Evolutionary conservation across 2,113 vertebrate genomes (phyloP).

Genomic region (Lamprotornis superbus): DNA sequence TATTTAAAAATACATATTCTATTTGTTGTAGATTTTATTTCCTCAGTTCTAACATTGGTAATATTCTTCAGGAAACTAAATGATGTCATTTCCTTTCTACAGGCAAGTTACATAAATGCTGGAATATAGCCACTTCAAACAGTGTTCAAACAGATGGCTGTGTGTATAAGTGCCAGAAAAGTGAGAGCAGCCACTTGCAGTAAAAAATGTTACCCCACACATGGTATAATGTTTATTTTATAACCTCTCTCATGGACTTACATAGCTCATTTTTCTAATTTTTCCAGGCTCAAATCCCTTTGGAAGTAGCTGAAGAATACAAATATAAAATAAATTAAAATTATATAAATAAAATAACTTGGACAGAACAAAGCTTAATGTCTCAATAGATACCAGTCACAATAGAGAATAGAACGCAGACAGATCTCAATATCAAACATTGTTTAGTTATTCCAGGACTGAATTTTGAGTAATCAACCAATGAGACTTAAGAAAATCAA

Average conservation of each 20-base stretch:
- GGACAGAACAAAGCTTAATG: not conserved
- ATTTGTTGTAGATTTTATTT: constrained; percentile 61
- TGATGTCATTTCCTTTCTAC: constrained; percentile 78
- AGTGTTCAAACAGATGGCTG: constrained; percentile 76
- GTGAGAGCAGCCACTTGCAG: constrained; percentile 74
- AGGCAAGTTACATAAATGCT: constrained; percentile 76
- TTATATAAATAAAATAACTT: constrained; percentile 33
- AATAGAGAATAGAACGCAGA: not conserved
- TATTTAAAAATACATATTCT: constrained; percentile 30
- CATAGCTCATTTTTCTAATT: constrained; percentile 68
- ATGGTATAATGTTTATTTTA: constrained; percentile 77
- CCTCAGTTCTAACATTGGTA: constrained; percentile 46
- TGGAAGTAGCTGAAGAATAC: constrained; percentile 28
- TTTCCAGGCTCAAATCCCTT: constrained; percentile 63
- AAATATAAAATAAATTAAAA: constrained; percentile 42
- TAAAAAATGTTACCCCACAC: constrained; percentile 71
- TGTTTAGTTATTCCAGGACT: not conserved
- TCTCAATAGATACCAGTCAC: not conserved
- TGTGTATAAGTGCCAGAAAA: constrained; percentile 76
- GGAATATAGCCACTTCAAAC: constrained; percentile 72
- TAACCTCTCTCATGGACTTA: constrained; percentile 55
- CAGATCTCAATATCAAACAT: not conserved
- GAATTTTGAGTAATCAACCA: not conserved
- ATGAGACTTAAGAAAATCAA: not conserved
- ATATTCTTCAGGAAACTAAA: constrained; percentile 73